Conservation (phyloP, 2,797 vertebrate genomes). For the Neosilurus mollespiculum region DNA sequence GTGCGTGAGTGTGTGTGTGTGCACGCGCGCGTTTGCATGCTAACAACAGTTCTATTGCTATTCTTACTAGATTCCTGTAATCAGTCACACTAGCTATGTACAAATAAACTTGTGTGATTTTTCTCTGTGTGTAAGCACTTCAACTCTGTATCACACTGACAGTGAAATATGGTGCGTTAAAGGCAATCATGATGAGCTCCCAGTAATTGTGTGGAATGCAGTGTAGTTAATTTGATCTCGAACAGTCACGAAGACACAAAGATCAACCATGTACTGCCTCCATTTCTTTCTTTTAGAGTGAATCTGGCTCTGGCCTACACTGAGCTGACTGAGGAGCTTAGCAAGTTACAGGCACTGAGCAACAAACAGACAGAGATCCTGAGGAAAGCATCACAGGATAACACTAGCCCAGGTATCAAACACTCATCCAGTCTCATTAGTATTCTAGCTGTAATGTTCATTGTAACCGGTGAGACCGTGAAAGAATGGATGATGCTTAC, state of each 20-base stretch:
- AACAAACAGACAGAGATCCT: conserved; percentile 92
- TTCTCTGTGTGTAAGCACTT: too few relatives aligned
- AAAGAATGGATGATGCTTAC: neutral
- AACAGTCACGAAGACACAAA: neutral
- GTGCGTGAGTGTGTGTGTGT: neutral
- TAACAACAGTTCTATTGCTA: neutral
- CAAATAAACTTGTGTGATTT: neutral
- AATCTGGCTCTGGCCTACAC: conserved; percentile 96
- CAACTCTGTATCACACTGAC: neutral
- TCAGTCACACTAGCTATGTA: neutral
- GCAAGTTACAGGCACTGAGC: conserved; percentile 85
- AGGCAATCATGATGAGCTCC: neutral
- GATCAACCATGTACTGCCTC: neutral
- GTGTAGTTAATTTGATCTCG: neutral
- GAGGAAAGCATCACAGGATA: conserved; percentile 88
- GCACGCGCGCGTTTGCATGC: neutral
- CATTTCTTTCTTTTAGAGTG: conserved; percentile 76
- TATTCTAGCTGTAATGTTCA: conserved; percentile 1
- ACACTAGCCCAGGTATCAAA: conserved; percentile 73
- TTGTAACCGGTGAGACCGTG: neutral
- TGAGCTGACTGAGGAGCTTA: conserved; percentile 93
- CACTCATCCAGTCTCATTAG: neutral
- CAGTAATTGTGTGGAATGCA: neutral
- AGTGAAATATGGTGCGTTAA: neutral
- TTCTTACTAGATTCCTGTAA: neutral